Percentiles rank a stretch among this genome's conserved stretches.
phyloP scores from a whole-genome alignment of 2,888 invertebrate genomes.

The Mylabris sibirica region DNA sequence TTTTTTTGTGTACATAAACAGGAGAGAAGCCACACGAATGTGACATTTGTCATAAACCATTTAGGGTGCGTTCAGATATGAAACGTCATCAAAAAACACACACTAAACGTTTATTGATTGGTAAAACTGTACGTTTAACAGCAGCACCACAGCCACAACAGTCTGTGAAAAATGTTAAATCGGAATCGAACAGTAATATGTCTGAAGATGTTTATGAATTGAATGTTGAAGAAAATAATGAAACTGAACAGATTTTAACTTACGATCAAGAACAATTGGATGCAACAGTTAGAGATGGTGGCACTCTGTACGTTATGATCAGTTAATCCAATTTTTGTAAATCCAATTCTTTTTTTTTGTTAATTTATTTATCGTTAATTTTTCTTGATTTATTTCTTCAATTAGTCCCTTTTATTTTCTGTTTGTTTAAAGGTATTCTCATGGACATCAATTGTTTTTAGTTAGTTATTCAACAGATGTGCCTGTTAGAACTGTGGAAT shows the following conservation, averaged over 20 bases:
- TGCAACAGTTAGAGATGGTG: conserved; percentile 40
- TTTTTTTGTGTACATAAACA: conserved; percentile 54
- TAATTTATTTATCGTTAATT: conserved; percentile 20
- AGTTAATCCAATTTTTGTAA: conserved; percentile 24
- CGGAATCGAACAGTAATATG: conserved; percentile 37
- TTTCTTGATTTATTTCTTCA: conserved; percentile 27
- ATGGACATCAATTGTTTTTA: conserved; percentile 56
- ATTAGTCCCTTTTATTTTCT: conserved; percentile 20
- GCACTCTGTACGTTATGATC: conserved; percentile 45
- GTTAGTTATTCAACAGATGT: conserved; percentile 56
- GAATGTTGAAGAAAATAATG: conserved; percentile 51
- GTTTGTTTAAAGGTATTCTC: conserved; percentile 52
- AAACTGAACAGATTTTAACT: conserved; percentile 55
- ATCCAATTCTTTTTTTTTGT: conserved; percentile 16
- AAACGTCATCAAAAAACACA: conserved; percentile 82
- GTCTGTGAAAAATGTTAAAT: conserved; percentile 24
- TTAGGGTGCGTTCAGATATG: conserved; percentile 84
- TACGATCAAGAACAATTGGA: conserved; percentile 49
- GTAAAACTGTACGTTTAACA: conserved; percentile 42
- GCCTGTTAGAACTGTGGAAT: conserved; percentile 45
- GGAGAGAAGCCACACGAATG: conserved; percentile 82
- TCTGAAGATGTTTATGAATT: conserved; percentile 43
- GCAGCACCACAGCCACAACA: conserved; percentile 18
- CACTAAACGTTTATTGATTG: conserved; percentile 55
- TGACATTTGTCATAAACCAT: conserved; percentile 78